A percentile compares a stretch with the other conserved stretches of the same genome.
phyloP scores from a whole-genome alignment of 2,888 invertebrate genomes.

The Cataglyphis albicans region DNA sequence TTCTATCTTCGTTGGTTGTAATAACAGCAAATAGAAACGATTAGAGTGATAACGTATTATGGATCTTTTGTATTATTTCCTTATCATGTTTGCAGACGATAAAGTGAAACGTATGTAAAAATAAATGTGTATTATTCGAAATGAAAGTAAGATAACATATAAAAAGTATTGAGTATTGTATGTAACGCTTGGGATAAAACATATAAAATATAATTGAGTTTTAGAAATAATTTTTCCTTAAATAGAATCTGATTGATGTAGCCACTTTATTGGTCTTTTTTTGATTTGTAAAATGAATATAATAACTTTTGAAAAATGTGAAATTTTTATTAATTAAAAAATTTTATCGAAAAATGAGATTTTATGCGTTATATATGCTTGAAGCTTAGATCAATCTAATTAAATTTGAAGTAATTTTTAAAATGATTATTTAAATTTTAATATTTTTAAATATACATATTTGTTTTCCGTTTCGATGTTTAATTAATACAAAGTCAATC shows the following conservation, averaged over 20 bases:
- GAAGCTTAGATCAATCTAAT: not conserved
- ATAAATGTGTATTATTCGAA: not conserved
- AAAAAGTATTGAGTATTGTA: not conserved
- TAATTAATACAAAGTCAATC: slow-evolving; percentile 5
- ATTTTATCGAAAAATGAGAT: not conserved
- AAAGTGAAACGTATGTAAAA: not conserved
- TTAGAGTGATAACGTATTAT: slow-evolving; percentile 58
- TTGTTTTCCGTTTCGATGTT: not conserved
- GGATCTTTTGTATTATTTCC: slow-evolving; percentile 25
- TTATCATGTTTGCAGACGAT: not conserved
- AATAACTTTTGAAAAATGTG: not conserved
- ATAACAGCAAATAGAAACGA: slow-evolving; percentile 59
- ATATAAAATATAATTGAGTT: slow-evolving; percentile 1
- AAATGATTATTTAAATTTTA: not conserved
- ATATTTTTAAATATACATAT: not conserved
- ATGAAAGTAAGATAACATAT: not conserved
- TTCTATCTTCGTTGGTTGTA: slow-evolving; percentile 42
- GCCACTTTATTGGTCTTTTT: not conserved
- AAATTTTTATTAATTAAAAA: not conserved
- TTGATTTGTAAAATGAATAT: not conserved
- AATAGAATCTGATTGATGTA: not conserved
- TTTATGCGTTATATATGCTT: not conserved
- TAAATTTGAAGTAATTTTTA: not conserved
- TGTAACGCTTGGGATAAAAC: not conserved
- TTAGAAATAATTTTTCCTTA: not conserved